Evolutionary conservation across 2,797 vertebrate species (phyloP).

Genomic region (Rhinoraja longicauda): DNA sequence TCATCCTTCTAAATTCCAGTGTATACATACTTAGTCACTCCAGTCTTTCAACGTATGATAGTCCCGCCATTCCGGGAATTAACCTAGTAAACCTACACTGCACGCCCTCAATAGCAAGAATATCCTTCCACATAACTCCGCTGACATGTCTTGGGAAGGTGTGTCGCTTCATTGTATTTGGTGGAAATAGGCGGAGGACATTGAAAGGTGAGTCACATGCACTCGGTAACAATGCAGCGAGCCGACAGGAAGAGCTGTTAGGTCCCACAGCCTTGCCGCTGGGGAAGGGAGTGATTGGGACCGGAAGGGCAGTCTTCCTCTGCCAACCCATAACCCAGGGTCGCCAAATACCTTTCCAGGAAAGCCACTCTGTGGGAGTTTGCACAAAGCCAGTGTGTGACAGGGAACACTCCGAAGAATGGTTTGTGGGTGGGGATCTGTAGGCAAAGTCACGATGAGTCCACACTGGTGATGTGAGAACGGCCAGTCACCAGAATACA

Average conservation of each 20-base stretch:
- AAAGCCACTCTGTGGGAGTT: not conserved
- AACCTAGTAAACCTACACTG: too few relatives aligned
- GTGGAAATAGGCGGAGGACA: not conserved
- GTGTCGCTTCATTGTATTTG: not conserved
- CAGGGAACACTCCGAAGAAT: not conserved
- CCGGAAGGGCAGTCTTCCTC: slow-evolving; percentile 17
- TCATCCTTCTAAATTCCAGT: too few relatives aligned
- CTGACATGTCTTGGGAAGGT: not conserved
- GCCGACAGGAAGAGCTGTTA: slow-evolving; percentile 26
- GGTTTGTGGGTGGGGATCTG: not conserved
- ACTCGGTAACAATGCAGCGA: not conserved
- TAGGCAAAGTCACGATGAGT: not conserved
- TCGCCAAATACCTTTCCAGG: not conserved
- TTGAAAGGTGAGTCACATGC: slow-evolving; percentile 15
- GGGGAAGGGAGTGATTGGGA: slow-evolving; percentile 34
- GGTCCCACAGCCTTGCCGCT: not conserved
- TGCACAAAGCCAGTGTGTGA: not conserved
- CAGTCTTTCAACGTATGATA: too few relatives aligned
- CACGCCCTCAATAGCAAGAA: too few relatives aligned
- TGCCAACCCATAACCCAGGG: not conserved
- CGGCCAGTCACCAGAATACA: not conserved
- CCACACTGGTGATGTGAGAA: not conserved
- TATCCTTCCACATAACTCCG: not conserved
- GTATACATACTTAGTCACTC: too few relatives aligned
- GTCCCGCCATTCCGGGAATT: too few relatives aligned